phyloP scores from a whole-genome alignment of 2,113 vertebrate genomes.

The Eulemur macaco region DNA sequence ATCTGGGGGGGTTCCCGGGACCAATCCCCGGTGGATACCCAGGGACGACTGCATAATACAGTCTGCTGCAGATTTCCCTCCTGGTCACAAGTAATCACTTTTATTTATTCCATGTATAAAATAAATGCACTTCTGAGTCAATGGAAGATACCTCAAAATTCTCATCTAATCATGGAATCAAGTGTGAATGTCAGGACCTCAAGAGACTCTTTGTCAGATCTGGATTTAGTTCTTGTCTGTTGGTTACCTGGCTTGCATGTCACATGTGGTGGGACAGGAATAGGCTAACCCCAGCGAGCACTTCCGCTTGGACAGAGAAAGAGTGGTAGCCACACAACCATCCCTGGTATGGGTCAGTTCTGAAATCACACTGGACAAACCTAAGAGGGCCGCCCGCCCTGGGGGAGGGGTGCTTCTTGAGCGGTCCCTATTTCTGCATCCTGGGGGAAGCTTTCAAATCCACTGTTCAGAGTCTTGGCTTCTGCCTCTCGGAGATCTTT shows the following conservation, averaged over 20 bases:
- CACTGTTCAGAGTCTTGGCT: not conserved
- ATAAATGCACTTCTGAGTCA: not conserved
- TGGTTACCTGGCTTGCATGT: too few species aligned
- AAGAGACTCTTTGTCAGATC: not conserved
- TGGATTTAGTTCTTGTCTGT: not conserved
- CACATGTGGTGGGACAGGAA: not conserved
- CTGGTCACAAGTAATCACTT: not conserved
- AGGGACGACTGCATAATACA: too few species aligned
- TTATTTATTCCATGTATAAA: not conserved
- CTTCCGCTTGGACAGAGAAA: not conserved
- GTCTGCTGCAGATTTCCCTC: not conserved
- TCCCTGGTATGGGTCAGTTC: not conserved
- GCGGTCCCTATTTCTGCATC: not conserved
- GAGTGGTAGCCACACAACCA: not conserved
- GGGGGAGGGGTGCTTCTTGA: too few species aligned
- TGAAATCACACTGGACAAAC: not conserved
- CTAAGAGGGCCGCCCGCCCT: accelerated
- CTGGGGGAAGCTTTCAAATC: not conserved
- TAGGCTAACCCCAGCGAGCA: not conserved
- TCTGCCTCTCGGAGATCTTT: not conserved
- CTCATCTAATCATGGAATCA: not conserved
- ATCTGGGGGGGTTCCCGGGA: not conserved
- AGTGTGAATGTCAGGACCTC: not conserved
- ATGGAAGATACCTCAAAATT: not conserved
- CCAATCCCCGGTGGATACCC: not conserved